A percentile compares a stretch with the other conserved stretches of the same genome.
Conservation (phyloP, 2,797 vertebrate genomes). For the Salarias fasciatus region DNA sequence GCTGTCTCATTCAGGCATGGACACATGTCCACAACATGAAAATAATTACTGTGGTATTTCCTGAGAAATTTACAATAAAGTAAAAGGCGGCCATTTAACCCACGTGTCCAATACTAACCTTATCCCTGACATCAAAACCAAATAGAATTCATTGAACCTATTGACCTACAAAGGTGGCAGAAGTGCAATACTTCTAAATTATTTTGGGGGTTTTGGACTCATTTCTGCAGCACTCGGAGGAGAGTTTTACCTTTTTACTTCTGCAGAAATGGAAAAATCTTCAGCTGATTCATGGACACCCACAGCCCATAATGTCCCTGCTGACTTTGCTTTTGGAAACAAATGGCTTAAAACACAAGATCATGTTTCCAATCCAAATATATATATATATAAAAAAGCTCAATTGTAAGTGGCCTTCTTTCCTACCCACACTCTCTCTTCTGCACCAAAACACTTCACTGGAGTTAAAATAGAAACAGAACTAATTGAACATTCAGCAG, state of each 20-base stretch:
- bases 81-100: too few relatives aligned
- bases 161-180: too few relatives aligned
- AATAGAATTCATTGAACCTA: too few relatives aligned
- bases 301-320: neutral
- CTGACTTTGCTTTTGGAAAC: neutral
- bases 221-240: neutral
- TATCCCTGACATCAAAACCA: too few relatives aligned
- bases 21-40: too few relatives aligned
- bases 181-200: too few relatives aligned
- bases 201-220: too few relatives aligned
- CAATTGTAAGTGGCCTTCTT: neutral
- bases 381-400: too few relatives aligned
- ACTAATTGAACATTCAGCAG: slow-evolving; percentile 43
- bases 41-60: too few relatives aligned
- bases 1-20: too few relatives aligned
- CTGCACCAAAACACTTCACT: slow-evolving; percentile 12
- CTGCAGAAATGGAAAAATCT: neutral
- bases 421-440: slow-evolving; percentile 4
- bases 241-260: neutral
- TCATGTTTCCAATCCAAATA: neutral
- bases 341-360: neutral
- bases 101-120: too few relatives aligned
- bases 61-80: too few relatives aligned
- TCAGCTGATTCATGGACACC: neutral
- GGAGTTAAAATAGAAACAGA: slow-evolving; percentile 38